phyloP scores from a whole-genome alignment of 2,888 invertebrate species.

The Octonoba sinensis region DNA sequence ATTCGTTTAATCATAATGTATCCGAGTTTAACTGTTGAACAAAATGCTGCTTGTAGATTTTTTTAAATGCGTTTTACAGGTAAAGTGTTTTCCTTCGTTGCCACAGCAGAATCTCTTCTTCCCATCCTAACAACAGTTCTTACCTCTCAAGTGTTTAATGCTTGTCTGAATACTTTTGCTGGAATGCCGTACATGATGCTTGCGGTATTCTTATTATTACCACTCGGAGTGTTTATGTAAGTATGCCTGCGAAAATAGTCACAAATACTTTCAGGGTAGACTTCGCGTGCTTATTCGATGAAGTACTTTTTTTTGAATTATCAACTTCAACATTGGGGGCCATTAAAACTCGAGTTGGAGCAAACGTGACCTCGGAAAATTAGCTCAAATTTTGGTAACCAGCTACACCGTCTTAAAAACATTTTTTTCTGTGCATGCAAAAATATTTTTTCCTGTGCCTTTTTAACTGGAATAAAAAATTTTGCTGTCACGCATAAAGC shows the following conservation, averaged over 20 bases:
- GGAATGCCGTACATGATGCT: conserved; percentile 47
- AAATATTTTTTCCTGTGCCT: too few relatives aligned
- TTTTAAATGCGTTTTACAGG: conserved; percentile 27
- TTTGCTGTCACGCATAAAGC: too few relatives aligned
- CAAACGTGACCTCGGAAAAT: too few relatives aligned
- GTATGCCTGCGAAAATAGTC: neutral
- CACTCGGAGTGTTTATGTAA: conserved; percentile 55
- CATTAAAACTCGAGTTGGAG: too few relatives aligned
- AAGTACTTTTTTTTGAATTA: neutral
- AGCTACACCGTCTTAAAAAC: too few relatives aligned
- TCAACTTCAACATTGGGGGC: neutral
- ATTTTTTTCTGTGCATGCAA: too few relatives aligned
- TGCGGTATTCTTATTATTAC: conserved; percentile 29
- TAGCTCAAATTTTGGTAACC: too few relatives aligned
- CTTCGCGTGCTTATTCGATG: neutral
- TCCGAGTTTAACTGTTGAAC: neutral
- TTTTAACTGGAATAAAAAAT: too few relatives aligned
- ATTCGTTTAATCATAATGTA: too few relatives aligned
- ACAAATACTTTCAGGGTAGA: too few relatives aligned
- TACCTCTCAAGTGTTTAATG: conserved; percentile 48
- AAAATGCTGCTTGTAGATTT: neutral
- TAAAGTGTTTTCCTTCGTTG: conserved; percentile 56
- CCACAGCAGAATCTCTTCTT: conserved; percentile 52
- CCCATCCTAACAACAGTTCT: conserved; percentile 48
- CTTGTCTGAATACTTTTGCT: conserved; percentile 35